Evolutionary conservation across 2,888 invertebrate genomes (phyloP).

Genomic region (Byasa hedistus): DNA sequence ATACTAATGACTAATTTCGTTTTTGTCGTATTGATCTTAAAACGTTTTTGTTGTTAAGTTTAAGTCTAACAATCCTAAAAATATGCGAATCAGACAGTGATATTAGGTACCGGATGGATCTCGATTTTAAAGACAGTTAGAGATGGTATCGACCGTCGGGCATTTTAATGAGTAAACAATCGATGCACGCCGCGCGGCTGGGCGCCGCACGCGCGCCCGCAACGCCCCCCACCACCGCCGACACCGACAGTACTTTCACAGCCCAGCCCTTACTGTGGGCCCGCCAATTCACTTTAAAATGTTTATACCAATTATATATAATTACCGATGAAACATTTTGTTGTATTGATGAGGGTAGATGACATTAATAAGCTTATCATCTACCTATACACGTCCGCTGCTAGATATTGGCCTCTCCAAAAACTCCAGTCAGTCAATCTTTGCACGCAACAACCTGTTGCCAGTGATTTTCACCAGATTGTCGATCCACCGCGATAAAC

Average conservation of each 20-base stretch:
- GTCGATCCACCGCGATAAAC: too few relatives aligned
- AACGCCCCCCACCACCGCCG: conserved; percentile 33
- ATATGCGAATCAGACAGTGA: conserved; percentile 47
- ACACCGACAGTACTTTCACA: conserved; percentile 24
- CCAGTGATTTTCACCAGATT: too few relatives aligned
- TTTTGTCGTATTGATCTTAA: not conserved
- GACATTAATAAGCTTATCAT: not conserved
- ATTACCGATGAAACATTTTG: not conserved
- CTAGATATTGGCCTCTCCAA: not conserved
- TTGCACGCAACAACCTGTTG: too few relatives aligned
- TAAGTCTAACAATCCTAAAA: conserved; percentile 10
- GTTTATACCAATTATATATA: not conserved
- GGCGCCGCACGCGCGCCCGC: conserved; percentile 69
- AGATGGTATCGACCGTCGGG: conserved; percentile 75
- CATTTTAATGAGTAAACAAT: conserved; percentile 81
- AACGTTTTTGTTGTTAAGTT: too few relatives aligned
- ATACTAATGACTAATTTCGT: not conserved
- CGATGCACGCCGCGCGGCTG: conserved; percentile 76
- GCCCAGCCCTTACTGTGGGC: conserved; percentile 24
- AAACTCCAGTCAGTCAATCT: not conserved
- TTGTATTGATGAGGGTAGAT: too few relatives aligned
- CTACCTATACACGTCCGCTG: not conserved
- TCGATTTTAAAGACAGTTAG: conserved; percentile 63
- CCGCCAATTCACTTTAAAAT: conserved; percentile 10
- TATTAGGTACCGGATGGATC: conserved; percentile 52